A percentile compares a stretch with the other conserved stretches of the same genome.
These are phyloP conservation scores for Caenorhabditis latens DNA, from an alignment of 1,140 invertebrate genomes.

Conservation along the genomic window DNA sequence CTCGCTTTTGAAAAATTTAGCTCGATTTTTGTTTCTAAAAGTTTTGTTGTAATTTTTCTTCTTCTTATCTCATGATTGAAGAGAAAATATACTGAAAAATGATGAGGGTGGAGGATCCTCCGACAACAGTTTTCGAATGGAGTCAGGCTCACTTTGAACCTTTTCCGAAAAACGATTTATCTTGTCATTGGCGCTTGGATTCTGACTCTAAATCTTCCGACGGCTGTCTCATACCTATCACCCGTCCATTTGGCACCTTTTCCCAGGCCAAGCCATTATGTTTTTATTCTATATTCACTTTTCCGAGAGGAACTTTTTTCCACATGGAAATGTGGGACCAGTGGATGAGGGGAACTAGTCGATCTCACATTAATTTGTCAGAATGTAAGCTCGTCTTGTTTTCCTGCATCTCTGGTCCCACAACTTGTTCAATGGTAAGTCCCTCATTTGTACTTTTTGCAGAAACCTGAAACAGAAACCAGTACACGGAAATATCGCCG, in stretches of 20 bases:
- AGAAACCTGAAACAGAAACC: not conserved
- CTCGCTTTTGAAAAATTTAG: not conserved
- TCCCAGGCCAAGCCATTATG: not conserved
- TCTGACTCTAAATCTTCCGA: not conserved
- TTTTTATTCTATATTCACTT: not conserved
- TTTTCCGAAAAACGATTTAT: conserved; percentile 26
- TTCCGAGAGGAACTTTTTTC: not conserved
- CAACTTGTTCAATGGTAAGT: not conserved
- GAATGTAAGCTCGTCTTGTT: conserved; percentile 20
- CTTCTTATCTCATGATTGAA: conserved; percentile 24
- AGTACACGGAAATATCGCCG: not conserved
- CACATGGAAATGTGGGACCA: not conserved
- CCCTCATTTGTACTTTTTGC: not conserved
- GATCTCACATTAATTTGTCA: not conserved
- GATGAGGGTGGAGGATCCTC: not conserved
- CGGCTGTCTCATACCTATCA: not conserved
- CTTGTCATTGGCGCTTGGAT: not conserved
- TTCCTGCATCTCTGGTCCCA: not conserved
- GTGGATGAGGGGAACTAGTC: not conserved
- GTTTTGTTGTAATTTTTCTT: not conserved
- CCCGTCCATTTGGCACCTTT: conserved; percentile 4
- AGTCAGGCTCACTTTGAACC: not conserved
- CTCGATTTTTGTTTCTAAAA: not conserved
- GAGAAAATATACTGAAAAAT: not conserved
- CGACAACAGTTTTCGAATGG: conserved; percentile 45